These are phyloP conservation scores for rabbit (Oryctolagus cuniculus) DNA, from an alignment of 2,113 vertebrate species.

Conservation along the genomic window DNA sequence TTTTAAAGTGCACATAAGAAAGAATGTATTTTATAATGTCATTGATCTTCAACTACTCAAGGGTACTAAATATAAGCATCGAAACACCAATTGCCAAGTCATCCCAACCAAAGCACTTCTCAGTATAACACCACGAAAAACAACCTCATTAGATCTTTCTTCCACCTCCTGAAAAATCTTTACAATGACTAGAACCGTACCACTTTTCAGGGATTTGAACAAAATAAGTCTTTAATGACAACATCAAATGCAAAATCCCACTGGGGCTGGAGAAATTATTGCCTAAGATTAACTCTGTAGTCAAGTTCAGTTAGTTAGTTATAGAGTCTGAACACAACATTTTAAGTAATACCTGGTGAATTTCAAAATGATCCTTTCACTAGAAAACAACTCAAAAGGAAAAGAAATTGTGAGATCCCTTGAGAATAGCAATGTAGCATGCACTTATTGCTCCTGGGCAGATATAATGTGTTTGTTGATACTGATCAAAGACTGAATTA, in stretches of 20 bases:
- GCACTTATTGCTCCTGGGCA: background rate
- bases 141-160: slow-evolving; percentile 49
- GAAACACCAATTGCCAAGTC: slow-evolving; percentile 40
- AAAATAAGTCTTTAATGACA: slow-evolving; percentile 60
- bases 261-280: slow-evolving; percentile 55
- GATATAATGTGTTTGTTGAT: background rate
- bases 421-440: background rate
- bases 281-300: slow-evolving; percentile 10
- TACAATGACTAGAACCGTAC: background rate
- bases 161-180: background rate
- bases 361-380: background rate
- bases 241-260: background rate
- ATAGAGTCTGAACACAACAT: background rate
- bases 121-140: slow-evolving; percentile 28
- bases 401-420: background rate
- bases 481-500: slow-evolving; percentile 11
- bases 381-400: background rate
- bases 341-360: background rate
- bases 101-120: slow-evolving; percentile 56
- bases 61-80: slow-evolving; percentile 66
- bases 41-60: slow-evolving; percentile 77
- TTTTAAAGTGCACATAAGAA: slow-evolving; percentile 73
- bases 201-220: slow-evolving; percentile 23
- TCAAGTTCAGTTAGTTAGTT: slow-evolving; percentile 42
- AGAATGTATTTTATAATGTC: slow-evolving; percentile 76